Evolutionary conservation across 2,888 invertebrate species (phyloP), one percentile per base, ranked within the genome.

Genomic region (Unio pictorum): DNA sequence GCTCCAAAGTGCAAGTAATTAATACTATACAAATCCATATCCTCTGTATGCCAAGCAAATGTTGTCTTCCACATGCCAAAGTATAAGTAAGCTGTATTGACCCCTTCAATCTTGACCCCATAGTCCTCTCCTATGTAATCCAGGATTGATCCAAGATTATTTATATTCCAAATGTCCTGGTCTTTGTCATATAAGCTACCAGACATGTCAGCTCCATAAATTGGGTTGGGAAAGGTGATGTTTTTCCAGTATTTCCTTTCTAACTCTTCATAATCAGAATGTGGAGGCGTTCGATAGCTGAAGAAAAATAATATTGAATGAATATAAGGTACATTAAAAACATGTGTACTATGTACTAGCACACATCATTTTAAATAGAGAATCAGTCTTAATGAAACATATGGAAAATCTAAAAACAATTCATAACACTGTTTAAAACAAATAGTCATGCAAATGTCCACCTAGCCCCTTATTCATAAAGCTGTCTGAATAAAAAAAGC

Each of bases 21-120:
- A 76, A 99, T 99, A 0, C 97, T 98, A 91, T 99, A 99, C 54
- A 99, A 91, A 90, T 99, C 99, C 98, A 99, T 99, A 85, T 99
- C 99, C 91, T 99, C 99, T 0, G 98, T 98, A 87, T 99, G 99
- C 99, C 99, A 99, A 0, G 99, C 97, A 89, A 99, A 99, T 0
- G 98, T 97, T 0, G 99, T 98, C 90, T 99, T 99, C 98, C 99
- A 99, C 99, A 99, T 99, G 57, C 99, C 99, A 90, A 99, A 99
- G 90, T 99, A 99, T 45, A 99, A 91, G 90, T 99, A 99, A 0
- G 99, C 98, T 0, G 99, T 99, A 90, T 99, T 99, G 0, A 99
- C 99, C 20, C 88, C 90, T 74, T 90, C 89, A 71, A 99, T 99
- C 71, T 88, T 87, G 75, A 97, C 97, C 4, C 97, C 97, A 89